phyloP scores from a whole-genome alignment of 2,113 vertebrate species.

The Coturnix japonica region DNA sequence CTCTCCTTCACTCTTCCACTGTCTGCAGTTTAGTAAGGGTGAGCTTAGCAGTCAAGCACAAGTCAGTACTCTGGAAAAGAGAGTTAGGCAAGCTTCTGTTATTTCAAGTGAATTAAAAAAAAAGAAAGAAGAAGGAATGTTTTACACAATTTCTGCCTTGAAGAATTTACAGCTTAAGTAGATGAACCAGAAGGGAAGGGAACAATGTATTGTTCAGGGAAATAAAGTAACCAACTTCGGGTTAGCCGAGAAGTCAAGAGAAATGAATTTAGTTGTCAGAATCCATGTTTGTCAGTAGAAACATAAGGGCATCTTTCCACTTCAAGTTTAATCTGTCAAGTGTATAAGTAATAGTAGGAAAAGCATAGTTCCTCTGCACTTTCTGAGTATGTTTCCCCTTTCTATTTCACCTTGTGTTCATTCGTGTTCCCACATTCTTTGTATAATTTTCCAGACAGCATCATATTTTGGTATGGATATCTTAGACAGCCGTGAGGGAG shows the following conservation, averaged over 20 bases:
- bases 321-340: not conserved
- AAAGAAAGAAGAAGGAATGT: not conserved
- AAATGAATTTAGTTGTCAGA: constrained; percentile 23
- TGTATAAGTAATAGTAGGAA: not conserved
- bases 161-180: not conserved
- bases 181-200: not conserved
- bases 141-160: not conserved
- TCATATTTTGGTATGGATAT: not conserved
- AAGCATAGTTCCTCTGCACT: not conserved
- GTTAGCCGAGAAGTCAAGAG: not conserved
- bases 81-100: not conserved
- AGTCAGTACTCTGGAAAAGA: not conserved
- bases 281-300: not conserved
- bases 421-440: not conserved
- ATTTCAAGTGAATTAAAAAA: not conserved
- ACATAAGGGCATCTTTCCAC: not conserved
- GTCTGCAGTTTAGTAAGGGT: not conserved
- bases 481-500: not conserved
- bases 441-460: not conserved
- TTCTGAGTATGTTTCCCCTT: not conserved
- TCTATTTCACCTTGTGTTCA: not conserved
- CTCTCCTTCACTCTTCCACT: not conserved
- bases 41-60: not conserved
- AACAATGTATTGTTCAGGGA: not conserved
- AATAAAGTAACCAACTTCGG: constrained; percentile 14